Evolutionary conservation across 1,140 invertebrate species (phyloP), one percentile per base, ranked within the genome.

Genomic region (Lasaia peninsularis): DNA sequence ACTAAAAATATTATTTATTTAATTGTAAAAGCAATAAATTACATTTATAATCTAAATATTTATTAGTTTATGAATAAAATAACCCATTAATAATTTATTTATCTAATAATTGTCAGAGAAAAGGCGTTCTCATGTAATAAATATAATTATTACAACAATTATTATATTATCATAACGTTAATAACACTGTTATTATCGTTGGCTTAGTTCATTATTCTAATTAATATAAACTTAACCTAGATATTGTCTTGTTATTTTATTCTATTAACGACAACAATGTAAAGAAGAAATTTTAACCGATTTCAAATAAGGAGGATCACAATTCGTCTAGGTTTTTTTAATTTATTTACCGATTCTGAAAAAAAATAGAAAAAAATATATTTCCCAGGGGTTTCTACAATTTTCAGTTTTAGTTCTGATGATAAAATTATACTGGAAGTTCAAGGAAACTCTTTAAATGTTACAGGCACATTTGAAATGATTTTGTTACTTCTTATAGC

Each of bases 151-250:
- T 40, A 40, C 35, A 9, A 40, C 14, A 16, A 40, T 40, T 40
- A 40, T 40, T 40, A 9, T 14, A 40, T 40, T 40, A 40, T 40
- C 35, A 40, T 40, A 40, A 40, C 35, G 16, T 31, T 52, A 32
- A 52, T 34, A 20, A 20, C 51, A 52, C 31, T 52, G 32, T 52
- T 52, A 33, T 52, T 52, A 52, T 34, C 33, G 14, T 18, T 34
- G 33, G 18, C 31, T 34, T 54, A 54, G 52, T 54, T 54, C 52
- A 54, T 54, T 28, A 54, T 54, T 54, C 52, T 24, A 40, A 40
- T 55, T 55, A 55, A 37, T 55, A 24, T 35, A 55, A 40, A 55
- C 20, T 55, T 55, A 24, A 37, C 12, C 52, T 10, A 55, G 33
- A 40, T 55, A 55, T 28, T n/a, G 24, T 14, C 8, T 31, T 24